phyloP scores from a whole-genome alignment of 1,140 invertebrate genomes.

The Probaryconus sp. region DNA sequence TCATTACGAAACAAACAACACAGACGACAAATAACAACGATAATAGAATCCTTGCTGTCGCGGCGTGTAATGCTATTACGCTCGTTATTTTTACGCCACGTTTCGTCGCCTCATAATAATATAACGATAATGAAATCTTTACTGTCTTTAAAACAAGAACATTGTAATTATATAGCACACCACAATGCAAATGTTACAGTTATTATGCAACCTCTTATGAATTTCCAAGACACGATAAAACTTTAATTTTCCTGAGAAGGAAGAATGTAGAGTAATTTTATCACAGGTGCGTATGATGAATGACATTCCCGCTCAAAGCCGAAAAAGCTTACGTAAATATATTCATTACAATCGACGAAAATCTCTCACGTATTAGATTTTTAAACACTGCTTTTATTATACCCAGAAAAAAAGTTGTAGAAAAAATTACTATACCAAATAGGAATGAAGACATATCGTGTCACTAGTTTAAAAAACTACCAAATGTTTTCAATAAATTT shows the following conservation, averaged over 20 bases:
- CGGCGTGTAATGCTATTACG: constrained; percentile 50
- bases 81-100: constrained; percentile 60
- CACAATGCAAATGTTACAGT: constrained; percentile 21
- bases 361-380: no score
- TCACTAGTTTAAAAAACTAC: no score
- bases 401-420: no score
- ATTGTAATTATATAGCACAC: constrained; percentile 31
- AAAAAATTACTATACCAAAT: no score
- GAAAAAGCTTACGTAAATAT: no score
- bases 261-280: no score
- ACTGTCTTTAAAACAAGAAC: constrained; percentile 35
- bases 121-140: constrained; percentile 60
- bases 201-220: constrained; percentile 16
- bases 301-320: no score
- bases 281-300: no score
- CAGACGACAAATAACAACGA: constrained; percentile 61
- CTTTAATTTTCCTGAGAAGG: neutral
- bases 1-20: constrained; percentile 52
- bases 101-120: constrained; percentile 53
- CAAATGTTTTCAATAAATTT: no score
- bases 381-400: no score
- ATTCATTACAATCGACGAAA: no score
- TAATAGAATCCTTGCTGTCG: constrained; percentile 53
- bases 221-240: constrained; percentile 3
- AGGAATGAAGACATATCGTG: no score